Percentiles rank a stretch among this genome's conserved stretches.
These are phyloP conservation scores for Eupleurogrammus muticus DNA, from an alignment of 2,797 vertebrate species.

Conservation along the genomic window DNA sequence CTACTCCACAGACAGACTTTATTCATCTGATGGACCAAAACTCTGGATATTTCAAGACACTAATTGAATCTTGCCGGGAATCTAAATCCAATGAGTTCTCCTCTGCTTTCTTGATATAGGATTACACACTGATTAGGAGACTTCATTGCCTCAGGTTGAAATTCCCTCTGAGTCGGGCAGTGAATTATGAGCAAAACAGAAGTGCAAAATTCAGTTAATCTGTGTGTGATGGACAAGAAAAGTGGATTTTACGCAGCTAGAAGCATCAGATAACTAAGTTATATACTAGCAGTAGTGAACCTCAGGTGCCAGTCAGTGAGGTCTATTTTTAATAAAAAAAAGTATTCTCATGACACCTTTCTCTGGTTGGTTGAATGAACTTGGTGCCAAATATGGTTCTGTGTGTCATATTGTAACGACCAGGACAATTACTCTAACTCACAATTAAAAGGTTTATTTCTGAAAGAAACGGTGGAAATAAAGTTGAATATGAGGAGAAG, in stretches of 20 bases:
- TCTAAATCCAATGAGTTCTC: background rate
- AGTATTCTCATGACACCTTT: background rate
- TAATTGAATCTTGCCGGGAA: constrained; percentile 12
- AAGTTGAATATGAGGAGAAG: constrained; percentile 13
- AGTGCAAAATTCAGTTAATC: background rate
- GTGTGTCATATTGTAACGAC: background rate
- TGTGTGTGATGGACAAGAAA: constrained; percentile 3
- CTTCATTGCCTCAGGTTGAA: constrained; percentile 14
- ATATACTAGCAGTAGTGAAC: background rate
- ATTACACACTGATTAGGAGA: constrained; percentile 17
- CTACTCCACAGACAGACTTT: background rate
- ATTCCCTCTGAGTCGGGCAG: background rate
- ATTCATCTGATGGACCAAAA: constrained; percentile 27
- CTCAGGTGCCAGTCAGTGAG: background rate
- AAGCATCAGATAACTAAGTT: constrained; percentile 12
- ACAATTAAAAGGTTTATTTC: constrained; percentile 25
- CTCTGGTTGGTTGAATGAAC: background rate
- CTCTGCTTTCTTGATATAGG: constrained; percentile 3
- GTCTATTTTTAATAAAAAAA: constrained; percentile 1
- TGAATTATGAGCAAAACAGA: constrained; percentile 9
- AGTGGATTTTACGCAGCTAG: background rate
- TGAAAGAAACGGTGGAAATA: background rate
- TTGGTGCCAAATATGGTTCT: no score
- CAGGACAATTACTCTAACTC: background rate
- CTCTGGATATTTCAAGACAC: constrained; percentile 28